Evolutionary conservation across 2,797 vertebrate species (phyloP), one percentile per base, ranked within the genome.

Genomic region (Melopsittacus undulatus): DNA sequence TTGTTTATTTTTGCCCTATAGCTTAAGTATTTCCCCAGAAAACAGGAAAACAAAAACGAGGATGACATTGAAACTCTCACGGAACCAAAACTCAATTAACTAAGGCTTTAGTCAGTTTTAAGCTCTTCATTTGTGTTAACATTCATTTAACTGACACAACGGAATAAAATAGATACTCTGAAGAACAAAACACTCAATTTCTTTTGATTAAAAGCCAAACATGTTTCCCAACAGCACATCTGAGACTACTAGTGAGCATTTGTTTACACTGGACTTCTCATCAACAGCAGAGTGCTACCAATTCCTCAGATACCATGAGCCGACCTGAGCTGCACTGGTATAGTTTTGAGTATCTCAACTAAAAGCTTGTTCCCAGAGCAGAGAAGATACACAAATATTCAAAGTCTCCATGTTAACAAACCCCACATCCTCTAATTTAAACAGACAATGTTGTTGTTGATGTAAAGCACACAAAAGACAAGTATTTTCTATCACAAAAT

Each of bases 121-220:
- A 87, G 61, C 59, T 79, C 68, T 75, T 90, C 64, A 43, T 78
- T 61, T 72, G 52, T 29, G 4, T 69, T 89, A 87, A 85, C 56
- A 67, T 56, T 78, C 76, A 78, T 79, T 87, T 92, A 87, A 93
- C 30, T 45, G 61, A 88, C 95, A 93, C 7, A 70, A 34, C 49
- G 66, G n/a, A 68, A 26, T 57, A 76, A 84, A 84, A 46, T 22
- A 81, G 26, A 79, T 48, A 57, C 49, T 87, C 46, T 76, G 78
- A 75, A 94, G 72, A 89, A 79, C 30, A 51, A 77, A 89, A 63
- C 38, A 61, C 57, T 89, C 75, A 0, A 32, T 66, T 90, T 74
- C 72, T 62, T 96, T 68, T 62, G 45, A 95, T 83, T 85, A 70
- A 94, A 89, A 89, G 83, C 52, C 90, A 92, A 83, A 68, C 1